phyloP scores from a whole-genome alignment of 2,888 invertebrate species.

The Drosophila siamana region DNA sequence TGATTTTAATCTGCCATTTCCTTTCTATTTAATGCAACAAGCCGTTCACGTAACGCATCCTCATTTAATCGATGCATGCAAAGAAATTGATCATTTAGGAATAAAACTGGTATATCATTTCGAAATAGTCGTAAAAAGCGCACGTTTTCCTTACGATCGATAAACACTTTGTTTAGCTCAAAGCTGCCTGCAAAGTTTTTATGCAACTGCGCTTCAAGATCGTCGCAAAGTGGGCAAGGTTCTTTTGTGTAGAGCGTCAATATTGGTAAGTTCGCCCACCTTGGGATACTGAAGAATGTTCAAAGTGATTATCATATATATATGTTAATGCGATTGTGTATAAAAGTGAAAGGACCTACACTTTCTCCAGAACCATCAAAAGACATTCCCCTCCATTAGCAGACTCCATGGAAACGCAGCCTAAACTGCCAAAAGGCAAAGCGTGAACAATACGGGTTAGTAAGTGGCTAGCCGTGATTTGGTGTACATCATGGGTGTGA shows the following conservation, averaged over 20 bases:
- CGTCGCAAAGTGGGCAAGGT: constrained; percentile 93
- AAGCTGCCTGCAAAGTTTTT: constrained; percentile 87
- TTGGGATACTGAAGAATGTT: constrained; percentile 7
- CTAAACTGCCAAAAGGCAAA: constrained; percentile 94
- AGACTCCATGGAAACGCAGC: constrained; percentile 97
- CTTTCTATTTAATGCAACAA: constrained; percentile 36
- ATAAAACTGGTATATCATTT: constrained; percentile 95
- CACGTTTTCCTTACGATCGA: constrained; percentile 90
- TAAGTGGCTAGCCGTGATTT: constrained; percentile 98
- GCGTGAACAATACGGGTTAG: constrained; percentile 96
- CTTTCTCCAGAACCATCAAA: constrained; percentile 95
- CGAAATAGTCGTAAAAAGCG: constrained; percentile 91
- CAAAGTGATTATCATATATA: not conserved
- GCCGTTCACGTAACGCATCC: constrained; percentile 86
- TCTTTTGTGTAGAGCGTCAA: constrained; percentile 93
- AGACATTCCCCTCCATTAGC: constrained; percentile 96
- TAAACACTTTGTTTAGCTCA: constrained; percentile 91
- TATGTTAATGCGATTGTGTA: not conserved
- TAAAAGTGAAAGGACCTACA: constrained; percentile 88
- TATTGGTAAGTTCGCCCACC: constrained; percentile 85
- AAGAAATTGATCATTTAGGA: constrained; percentile 92
- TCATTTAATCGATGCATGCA: constrained; percentile 91
- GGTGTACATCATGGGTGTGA: constrained; percentile 97
- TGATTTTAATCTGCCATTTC: constrained; percentile 1
- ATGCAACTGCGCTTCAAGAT: constrained; percentile 89